Evolutionary conservation across 2,888 invertebrate species (phyloP), one percentile per base, ranked within the genome.

Genomic region (Smittia sp.): DNA sequence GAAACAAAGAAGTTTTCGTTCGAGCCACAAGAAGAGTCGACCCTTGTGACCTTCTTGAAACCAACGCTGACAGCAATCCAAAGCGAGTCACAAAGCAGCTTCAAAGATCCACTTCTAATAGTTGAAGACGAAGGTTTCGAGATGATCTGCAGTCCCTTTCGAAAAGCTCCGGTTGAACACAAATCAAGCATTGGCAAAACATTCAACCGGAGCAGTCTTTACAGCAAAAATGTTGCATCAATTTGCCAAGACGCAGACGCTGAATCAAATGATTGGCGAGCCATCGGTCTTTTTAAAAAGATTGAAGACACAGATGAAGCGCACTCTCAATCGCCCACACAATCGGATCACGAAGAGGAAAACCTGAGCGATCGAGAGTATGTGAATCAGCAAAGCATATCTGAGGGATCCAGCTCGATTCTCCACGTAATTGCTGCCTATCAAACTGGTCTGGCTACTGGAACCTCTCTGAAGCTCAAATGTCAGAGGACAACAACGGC

Each of bases 401-500:
- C 18, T 41, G 46, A 39, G 9, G 27, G 20, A 24, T 54, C 81
- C 25, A 83, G 70, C 20, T 70, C 70, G 7, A 70, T 83, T 6
- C 84, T 88, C 38, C 89, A 97, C 85, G 96, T 98, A 6, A 97
- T 92, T 80, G 96, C 97, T 4, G 97, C 98, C 0, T 98, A 98
- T 81, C 94, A 97, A 77, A 96, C 96, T 0, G 98, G 98, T 7
- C 84, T 98, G 76, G 94, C 96, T 1, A 90, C 89, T 75, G 97
- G 96, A 4, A 96, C 96, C 0, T 95, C 96, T 77, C 88, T 98
- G 39, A 95, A 96, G 78, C 84, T 98, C 1, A 96, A 96, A 81
- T 94, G 98, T 0, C 96, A 95, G 0, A 91, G 93, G 0, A 87
- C 92, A 77, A 98, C 98, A 0, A 94, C 96, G 0, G 94, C 97